Percentiles rank a stretch among this genome's conserved stretches.
These are phyloP conservation scores for Apostichopus japonicus DNA, from an alignment of 35 echinoderm and acorn worm species.

Conservation along the genomic window DNA sequence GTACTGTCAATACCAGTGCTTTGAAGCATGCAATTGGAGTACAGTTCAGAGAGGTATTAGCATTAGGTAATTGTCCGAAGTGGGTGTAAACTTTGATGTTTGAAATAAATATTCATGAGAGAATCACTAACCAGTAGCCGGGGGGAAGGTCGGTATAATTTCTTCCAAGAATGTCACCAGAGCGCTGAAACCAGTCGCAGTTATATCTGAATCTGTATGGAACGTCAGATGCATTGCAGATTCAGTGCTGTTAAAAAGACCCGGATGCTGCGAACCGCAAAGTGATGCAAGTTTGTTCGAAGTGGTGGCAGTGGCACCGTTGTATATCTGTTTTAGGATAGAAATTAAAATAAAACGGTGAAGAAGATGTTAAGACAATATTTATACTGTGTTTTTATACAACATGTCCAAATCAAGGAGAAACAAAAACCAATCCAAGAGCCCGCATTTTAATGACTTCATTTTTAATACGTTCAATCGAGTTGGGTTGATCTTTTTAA, in stretches of 20 bases:
- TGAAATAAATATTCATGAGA: no score
- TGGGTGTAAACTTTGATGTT: no score
- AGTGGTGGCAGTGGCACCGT: neutral
- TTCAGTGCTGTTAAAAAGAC: slow-evolving; percentile 1
- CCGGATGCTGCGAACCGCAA: neutral
- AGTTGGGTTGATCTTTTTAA: no score
- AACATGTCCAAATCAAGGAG: no score
- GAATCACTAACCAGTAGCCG: neutral
- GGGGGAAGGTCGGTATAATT: neutral
- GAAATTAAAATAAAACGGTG: neutral
- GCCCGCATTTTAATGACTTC: neutral
- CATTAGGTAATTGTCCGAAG: no score
- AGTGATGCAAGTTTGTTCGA: slow-evolving; percentile 7
- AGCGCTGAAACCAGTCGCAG: neutral
- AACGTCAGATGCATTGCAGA: slow-evolving; percentile 29
- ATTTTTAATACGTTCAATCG: neutral
- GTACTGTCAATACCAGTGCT: no score
- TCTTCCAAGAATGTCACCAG: neutral
- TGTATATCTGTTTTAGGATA: neutral
- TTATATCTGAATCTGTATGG: neutral
- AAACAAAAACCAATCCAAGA: no score
- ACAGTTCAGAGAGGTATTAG: no score
- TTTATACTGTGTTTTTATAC: no score
- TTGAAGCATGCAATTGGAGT: no score
- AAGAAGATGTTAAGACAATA: no score